phyloP scores from a whole-genome alignment of 2,797 vertebrate species.

The Pseudochirops cupreus region DNA sequence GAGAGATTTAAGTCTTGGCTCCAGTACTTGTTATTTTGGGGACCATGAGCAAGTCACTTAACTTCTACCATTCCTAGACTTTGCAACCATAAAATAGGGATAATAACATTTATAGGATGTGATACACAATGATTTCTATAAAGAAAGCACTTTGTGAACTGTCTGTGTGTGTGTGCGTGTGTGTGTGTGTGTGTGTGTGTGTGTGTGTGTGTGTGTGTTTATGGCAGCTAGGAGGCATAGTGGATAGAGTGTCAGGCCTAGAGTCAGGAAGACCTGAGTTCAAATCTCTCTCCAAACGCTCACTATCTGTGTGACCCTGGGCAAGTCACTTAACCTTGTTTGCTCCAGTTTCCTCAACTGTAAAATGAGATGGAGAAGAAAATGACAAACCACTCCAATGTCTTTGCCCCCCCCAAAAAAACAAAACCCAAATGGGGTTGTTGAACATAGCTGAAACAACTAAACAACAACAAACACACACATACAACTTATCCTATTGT shows the following conservation, averaged over 20 bases:
- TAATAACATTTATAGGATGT: not conserved
- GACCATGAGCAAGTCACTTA: not conserved
- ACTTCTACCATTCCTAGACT: not conserved
- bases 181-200: not conserved
- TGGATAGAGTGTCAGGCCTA: not conserved
- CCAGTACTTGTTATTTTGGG: not conserved
- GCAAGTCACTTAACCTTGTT: no score
- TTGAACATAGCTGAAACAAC: no score
- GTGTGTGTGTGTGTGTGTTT: not conserved
- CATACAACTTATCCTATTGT: no score
- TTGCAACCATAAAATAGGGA: not conserved
- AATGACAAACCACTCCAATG: no score
- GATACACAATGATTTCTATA: not conserved
- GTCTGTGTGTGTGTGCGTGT: no score
- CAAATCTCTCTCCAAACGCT: not conserved
- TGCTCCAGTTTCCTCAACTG: no score
- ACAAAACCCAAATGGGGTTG: no score
- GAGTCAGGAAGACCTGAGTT: not conserved
- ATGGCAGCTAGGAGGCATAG: not conserved
- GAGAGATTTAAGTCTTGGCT: not conserved
- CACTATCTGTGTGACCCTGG: not conserved
- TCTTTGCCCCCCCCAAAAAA: no score
- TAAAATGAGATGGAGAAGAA: no score
- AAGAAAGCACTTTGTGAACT: not conserved
- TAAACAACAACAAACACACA: no score